These are phyloP conservation scores for Cryptoprocta ferox DNA, from an alignment of 2,797 vertebrate species.

Conservation along the genomic window DNA sequence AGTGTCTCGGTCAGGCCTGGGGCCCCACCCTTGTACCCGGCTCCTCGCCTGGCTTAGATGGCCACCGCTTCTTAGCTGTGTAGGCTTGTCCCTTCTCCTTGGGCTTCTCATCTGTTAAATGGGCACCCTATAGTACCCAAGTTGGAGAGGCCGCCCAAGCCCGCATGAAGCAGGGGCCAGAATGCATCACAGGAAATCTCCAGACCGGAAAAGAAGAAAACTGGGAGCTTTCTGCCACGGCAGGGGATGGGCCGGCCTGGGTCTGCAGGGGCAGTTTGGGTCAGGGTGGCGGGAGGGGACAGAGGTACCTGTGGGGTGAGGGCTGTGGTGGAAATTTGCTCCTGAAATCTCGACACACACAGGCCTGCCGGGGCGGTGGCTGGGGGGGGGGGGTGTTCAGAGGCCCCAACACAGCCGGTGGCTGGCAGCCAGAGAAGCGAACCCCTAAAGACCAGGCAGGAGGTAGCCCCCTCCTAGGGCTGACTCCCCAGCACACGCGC, in stretches of 20 bases:
- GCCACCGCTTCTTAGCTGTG: background rate
- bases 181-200: background rate
- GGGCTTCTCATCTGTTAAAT: background rate
- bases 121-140: background rate
- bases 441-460: background rate
- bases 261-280: background rate
- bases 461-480: background rate
- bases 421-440: background rate
- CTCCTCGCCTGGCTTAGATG: background rate
- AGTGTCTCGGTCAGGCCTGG: background rate
- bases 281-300: background rate
- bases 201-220: background rate
- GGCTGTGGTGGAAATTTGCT: constrained; percentile 32
- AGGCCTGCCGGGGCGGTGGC: background rate
- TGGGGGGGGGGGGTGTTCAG: background rate
- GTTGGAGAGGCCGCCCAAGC: background rate
- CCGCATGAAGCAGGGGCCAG: background rate
- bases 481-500: constrained; percentile 63
- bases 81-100: background rate
- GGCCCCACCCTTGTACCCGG: background rate
- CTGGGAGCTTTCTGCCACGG: background rate
- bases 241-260: background rate
- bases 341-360: background rate
- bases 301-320: background rate
- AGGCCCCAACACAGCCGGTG: background rate